Evolutionary conservation across 2,113 vertebrate species (phyloP).

Genomic region (Semnopithecus entellus): DNA sequence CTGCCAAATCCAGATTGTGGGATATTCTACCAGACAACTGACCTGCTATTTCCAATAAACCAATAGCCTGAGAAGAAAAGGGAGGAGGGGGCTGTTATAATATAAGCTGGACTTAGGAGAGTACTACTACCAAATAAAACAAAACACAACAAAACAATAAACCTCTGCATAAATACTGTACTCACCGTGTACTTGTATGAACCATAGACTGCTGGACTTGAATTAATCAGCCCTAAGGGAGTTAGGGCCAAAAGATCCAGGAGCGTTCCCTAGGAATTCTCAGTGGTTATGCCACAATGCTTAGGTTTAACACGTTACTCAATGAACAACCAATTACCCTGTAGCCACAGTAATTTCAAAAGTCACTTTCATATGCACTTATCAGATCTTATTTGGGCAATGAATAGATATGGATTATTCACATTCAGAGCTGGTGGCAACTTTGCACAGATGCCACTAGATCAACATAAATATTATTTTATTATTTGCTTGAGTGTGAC

Average conservation of each 20-base stretch:
- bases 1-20: not conserved
- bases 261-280: not conserved
- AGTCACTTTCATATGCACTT: not conserved
- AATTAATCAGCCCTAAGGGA: not conserved
- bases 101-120: not conserved
- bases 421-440: not conserved
- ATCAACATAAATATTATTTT: not conserved
- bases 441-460: not conserved
- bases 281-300: not conserved
- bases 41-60: not conserved
- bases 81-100: not conserved
- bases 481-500: not conserved
- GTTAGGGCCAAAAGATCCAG: not conserved
- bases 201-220: not conserved
- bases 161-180: not conserved
- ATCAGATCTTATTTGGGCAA: not conserved
- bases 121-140: not conserved
- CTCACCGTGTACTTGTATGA: not conserved
- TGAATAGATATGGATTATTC: not conserved
- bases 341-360: not conserved
- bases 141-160: not conserved
- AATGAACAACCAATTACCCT: not conserved
- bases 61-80: not conserved
- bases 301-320: not conserved
- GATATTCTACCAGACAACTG: not conserved